phyloP scores from a whole-genome alignment of 2,113 vertebrate species.

The Glaucomys volans region DNA sequence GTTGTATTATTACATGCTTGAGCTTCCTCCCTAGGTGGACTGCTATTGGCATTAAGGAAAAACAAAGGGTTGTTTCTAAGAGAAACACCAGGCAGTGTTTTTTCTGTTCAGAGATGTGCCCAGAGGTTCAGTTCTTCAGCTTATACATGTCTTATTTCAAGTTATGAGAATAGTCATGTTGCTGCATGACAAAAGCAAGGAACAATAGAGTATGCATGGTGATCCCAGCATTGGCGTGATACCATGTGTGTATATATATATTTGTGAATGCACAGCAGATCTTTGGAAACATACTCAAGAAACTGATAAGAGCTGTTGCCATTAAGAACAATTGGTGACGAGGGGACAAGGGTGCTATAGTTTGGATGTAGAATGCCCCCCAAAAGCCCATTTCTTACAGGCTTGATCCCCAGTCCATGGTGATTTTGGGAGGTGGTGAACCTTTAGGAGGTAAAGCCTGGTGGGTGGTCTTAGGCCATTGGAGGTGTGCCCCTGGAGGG shows the following conservation, averaged over 20 bases:
- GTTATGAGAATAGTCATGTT: background rate
- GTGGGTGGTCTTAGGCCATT: background rate
- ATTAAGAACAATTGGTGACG: background rate
- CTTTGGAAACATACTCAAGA: background rate
- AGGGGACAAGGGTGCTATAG: background rate
- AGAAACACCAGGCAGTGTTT: background rate
- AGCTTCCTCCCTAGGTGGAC: background rate
- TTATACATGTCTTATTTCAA: background rate
- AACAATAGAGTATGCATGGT: background rate
- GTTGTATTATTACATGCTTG: background rate
- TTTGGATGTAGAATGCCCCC: too few species aligned
- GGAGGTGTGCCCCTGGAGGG: background rate
- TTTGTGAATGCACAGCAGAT: conserved; percentile 1
- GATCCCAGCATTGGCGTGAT: background rate
- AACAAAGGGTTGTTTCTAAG: background rate
- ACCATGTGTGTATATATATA: background rate
- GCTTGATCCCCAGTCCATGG: background rate
- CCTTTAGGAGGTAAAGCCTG: background rate
- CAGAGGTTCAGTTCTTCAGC: conserved; percentile 24
- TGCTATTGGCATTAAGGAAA: background rate
- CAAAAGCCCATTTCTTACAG: background rate
- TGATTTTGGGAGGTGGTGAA: background rate
- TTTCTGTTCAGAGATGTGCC: background rate
- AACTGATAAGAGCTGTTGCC: background rate
- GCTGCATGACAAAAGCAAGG: background rate